Percentiles rank a stretch among this genome's conserved stretches.
phyloP scores from a whole-genome alignment of 2,888 invertebrate genomes.

The Scaptomyza polygonia region DNA sequence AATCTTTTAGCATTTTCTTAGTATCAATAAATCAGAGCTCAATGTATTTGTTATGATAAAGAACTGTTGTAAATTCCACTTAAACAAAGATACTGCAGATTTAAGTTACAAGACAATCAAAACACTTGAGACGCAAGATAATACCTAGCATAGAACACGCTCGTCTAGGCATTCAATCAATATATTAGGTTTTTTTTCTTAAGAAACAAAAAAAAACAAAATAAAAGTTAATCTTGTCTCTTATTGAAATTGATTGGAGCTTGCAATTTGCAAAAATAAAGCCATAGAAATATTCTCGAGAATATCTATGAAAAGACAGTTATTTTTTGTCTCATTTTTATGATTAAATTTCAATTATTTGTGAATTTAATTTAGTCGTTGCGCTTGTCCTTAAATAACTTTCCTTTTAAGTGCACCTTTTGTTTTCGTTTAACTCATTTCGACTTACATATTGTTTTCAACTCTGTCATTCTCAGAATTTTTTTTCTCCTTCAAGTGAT shows the following conservation, averaged over 20 bases:
- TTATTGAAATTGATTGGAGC: slow-evolving; percentile 5
- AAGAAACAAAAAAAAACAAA: too few species aligned
- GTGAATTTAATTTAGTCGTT: neutral
- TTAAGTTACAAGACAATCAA: neutral
- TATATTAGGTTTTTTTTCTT: neutral
- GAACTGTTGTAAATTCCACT: neutral
- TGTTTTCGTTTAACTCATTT: neutral
- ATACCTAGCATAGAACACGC: neutral
- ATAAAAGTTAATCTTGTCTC: neutral
- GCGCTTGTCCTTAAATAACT: neutral
- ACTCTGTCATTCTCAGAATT: neutral
- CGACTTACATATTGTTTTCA: neutral
- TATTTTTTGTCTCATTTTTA: neutral
- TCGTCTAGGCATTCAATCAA: neutral
- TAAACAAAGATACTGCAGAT: neutral
- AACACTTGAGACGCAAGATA: neutral
- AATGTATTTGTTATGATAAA: neutral
- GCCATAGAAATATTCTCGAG: neutral
- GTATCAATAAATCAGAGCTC: neutral
- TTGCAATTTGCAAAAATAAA: neutral
- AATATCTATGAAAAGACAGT: neutral
- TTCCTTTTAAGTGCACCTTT: neutral
- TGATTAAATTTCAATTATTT: neutral
- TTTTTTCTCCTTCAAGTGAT: neutral
- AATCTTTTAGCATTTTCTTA: too few species aligned